A percentile compares a stretch with the other conserved stretches of the same genome.
Conservation (phyloP, 1,140 invertebrate genomes). For the Micrasema longulum region DNA sequence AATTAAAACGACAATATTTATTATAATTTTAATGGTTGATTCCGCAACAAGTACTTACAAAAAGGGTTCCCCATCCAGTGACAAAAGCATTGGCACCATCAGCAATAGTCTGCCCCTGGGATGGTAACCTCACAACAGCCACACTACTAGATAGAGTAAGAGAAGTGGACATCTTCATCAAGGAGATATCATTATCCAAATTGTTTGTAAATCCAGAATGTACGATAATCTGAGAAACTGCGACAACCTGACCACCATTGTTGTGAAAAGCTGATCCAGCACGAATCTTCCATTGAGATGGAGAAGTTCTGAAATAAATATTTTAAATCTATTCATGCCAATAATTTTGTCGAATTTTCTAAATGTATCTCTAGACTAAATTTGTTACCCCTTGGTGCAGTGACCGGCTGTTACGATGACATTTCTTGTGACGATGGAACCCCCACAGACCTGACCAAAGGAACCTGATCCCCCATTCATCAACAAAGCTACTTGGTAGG, state of each 20-base stretch:
- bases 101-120: conserved; percentile 50
- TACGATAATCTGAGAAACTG: conserved; percentile 32
- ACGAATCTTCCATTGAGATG: conserved; percentile 44
- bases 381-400: conserved; percentile 60
- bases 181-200: conserved; percentile 44
- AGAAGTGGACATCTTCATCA: conserved; percentile 30
- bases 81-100: conserved; percentile 56
- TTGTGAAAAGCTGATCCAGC: conserved; percentile 45
- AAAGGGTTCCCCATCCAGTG: conserved; percentile 61
- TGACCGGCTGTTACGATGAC: conserved; percentile 71
- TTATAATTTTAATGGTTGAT: background rate
- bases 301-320: conserved; percentile 27
- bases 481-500: conserved; percentile 66
- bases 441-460: conserved; percentile 64
- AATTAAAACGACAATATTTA: background rate
- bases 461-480: conserved; percentile 40
- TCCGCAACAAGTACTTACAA: conserved; percentile 23
- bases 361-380: too few relatives aligned
- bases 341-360: too few relatives aligned
- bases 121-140: conserved; percentile 38
- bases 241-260: conserved; percentile 42
- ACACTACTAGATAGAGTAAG: conserved; percentile 30
- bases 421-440: conserved; percentile 64
- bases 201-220: conserved; percentile 35
- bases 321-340: too few relatives aligned